Percentiles rank a stretch among this genome's conserved stretches.
These are phyloP conservation scores for Corythoichthys intestinalis DNA, from an alignment of 2,113 vertebrate genomes.

Conservation along the genomic window DNA sequence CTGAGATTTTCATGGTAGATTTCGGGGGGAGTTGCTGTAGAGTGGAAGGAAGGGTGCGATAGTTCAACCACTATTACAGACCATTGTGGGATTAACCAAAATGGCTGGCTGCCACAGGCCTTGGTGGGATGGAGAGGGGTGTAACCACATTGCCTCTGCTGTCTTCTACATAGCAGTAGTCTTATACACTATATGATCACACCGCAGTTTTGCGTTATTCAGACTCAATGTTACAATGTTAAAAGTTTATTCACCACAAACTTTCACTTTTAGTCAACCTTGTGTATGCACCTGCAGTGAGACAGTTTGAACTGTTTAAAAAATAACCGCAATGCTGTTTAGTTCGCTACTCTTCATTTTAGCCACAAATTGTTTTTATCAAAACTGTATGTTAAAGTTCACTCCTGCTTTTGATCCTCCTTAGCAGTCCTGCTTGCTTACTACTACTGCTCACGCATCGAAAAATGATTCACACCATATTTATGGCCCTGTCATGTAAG, in stretches of 20 bases:
- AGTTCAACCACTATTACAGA: constrained; percentile 54
- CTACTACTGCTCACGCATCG: neutral
- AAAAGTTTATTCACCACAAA: neutral
- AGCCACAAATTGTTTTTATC: neutral
- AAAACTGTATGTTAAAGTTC: neutral
- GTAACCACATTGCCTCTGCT: constrained; percentile 50
- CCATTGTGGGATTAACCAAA: constrained; percentile 61
- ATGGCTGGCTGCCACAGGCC: constrained; percentile 59
- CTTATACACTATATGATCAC: constrained; percentile 8
- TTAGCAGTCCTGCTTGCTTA: neutral
- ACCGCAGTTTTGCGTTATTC: constrained; percentile 9
- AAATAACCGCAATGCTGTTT: neutral
- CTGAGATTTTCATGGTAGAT: constrained; percentile 37
- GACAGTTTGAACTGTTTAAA: neutral
- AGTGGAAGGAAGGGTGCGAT: constrained; percentile 42
- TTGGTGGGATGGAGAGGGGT: constrained; percentile 45
- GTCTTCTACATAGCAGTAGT: constrained; percentile 27
- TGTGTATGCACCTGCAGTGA: neutral
- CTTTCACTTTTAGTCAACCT: constrained; percentile 22
- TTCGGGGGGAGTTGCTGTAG: constrained; percentile 16
- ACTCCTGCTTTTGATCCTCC: neutral
- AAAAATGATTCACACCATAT: neutral
- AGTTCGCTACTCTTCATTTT: neutral
- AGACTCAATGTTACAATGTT: neutral
- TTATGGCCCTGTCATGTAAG: neutral